A percentile compares a stretch with the other conserved stretches of the same genome.
These are phyloP conservation scores for Carcina quercana DNA, from an alignment of 2,888 invertebrate species.

Conservation along the genomic window DNA sequence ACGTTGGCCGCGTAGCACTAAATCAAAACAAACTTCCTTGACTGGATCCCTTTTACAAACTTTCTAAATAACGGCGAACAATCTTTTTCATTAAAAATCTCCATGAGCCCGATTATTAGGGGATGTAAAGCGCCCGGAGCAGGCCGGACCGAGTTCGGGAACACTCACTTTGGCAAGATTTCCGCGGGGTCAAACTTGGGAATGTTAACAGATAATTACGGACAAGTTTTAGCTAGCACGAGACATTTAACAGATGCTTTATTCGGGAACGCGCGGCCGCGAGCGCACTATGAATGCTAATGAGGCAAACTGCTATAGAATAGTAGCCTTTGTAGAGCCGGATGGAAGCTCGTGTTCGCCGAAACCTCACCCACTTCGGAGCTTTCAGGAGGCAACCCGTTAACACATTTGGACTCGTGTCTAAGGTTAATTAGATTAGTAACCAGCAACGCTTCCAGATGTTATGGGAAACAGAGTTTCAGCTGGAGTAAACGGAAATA, in stretches of 20 bases:
- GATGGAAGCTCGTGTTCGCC: conserved; percentile 38
- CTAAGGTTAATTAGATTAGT: conserved; percentile 71
- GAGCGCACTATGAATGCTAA: conserved; percentile 71
- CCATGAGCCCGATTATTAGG: conserved; percentile 69
- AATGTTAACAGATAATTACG: conserved; percentile 75
- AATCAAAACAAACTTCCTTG: conserved; percentile 67
- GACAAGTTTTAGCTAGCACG: conserved; percentile 69
- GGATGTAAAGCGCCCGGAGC: conserved; percentile 68
- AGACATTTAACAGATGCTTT: conserved; percentile 75
- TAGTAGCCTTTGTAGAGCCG: conserved; percentile 34
- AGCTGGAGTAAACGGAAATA: no score
- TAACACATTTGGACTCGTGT: conserved; percentile 71
- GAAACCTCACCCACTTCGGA: conserved; percentile 22
- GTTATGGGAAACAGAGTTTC: conserved; percentile 34
- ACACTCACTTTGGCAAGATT: conserved; percentile 57
- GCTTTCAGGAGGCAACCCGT: conserved; percentile 55
- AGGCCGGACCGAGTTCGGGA: conserved; percentile 38
- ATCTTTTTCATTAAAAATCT: conserved; percentile 74
- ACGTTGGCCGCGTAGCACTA: conserved; percentile 53
- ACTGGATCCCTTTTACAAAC: conserved; percentile 66
- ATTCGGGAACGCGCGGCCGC: conserved; percentile 66
- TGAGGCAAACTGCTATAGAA: conserved; percentile 43
- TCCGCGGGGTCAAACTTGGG: conserved; percentile 71
- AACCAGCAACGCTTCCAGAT: conserved; percentile 54
- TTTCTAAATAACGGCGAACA: conserved; percentile 70